Evolutionary conservation across 2,888 invertebrate species (phyloP).

Genomic region (Amblyjoppa proteus): DNA sequence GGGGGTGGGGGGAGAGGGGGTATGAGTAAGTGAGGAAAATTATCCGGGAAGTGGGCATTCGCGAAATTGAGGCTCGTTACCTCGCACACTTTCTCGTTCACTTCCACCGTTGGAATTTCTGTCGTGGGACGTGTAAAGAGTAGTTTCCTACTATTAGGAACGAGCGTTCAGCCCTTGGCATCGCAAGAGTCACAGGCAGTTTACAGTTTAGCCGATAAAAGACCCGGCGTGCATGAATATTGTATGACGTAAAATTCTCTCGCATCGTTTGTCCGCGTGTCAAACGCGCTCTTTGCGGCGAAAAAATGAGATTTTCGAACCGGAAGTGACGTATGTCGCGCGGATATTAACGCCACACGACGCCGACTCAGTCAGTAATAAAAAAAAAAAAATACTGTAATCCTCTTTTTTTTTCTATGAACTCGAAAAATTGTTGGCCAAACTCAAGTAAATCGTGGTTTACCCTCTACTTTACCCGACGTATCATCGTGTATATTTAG

Average conservation of each 20-base stretch:
- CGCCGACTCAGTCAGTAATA: no score
- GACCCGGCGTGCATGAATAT: neutral
- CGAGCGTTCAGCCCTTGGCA: neutral
- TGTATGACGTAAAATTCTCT: neutral
- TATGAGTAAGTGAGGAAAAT: conserved; percentile 39
- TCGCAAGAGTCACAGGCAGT: neutral
- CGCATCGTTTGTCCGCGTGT: no score
- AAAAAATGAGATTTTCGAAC: no score
- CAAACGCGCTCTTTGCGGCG: no score
- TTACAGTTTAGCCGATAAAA: neutral
- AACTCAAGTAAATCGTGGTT: no score
- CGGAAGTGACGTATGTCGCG: no score
- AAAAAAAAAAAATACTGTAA: no score
- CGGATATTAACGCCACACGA: no score
- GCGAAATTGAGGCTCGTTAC: conserved; percentile 64
- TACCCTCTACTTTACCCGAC: neutral
- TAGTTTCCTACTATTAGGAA: conserved; percentile 7
- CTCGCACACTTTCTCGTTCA: conserved; percentile 25
- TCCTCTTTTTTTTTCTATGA: no score
- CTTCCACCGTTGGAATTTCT: conserved; percentile 28
- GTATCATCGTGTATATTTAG: neutral
- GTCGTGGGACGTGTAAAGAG: conserved; percentile 10
- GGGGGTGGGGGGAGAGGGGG: conserved; percentile 1
- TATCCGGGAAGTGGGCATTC: conserved; percentile 54
- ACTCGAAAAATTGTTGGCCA: no score